A percentile compares a stretch with the other conserved stretches of the same genome.
These are phyloP conservation scores for Andrena trimmerana DNA, from an alignment of 2,888 invertebrate species.

Conservation along the genomic window DNA sequence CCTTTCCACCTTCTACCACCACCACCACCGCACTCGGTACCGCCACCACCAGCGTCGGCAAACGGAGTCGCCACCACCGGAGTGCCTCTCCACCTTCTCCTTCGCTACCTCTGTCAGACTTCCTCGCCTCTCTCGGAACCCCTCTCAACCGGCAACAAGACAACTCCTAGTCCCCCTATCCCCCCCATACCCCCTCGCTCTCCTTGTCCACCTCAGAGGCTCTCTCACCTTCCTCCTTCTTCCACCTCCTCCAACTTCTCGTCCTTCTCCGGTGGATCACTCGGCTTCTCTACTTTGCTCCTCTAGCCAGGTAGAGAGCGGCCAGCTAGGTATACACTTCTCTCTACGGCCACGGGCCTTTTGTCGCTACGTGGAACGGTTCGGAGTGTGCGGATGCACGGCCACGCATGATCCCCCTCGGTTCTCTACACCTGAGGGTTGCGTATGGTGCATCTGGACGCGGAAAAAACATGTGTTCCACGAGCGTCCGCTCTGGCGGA, in stretches of 20 bases:
- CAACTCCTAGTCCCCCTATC: conserved; percentile 54
- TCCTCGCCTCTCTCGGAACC: conserved; percentile 56
- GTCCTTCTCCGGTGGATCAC: conserved; percentile 62
- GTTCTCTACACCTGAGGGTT: conserved; percentile 65
- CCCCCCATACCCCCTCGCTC: conserved; percentile 32
- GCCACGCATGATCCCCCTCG: conserved; percentile 45
- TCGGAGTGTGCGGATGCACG: conserved; percentile 36
- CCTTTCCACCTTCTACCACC: conserved; percentile 61
- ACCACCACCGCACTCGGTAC: conserved; percentile 43
- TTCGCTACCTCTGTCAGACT: conserved; percentile 55
- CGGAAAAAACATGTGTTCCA: conserved; percentile 67
- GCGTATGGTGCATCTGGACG: conserved; percentile 69
- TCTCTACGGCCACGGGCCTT: conserved; percentile 27
- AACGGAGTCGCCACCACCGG: conserved; percentile 62
- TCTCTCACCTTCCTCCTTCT: conserved; percentile 57
- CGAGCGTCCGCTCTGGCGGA: conserved; percentile 20
- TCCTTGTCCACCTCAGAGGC: conserved; percentile 26
- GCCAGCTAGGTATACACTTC: conserved; percentile 49
- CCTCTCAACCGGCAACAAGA: conserved; percentile 58
- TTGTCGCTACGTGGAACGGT: conserved; percentile 60
- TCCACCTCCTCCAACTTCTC: conserved; percentile 46
- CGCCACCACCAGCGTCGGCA: conserved; percentile 63
- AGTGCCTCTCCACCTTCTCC: conserved; percentile 64
- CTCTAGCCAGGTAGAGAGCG: conserved; percentile 69
- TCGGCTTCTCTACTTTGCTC: conserved; percentile 66